Conservation (phyloP, 92 coral and sea anemone species). For the Virgularia gustaviana region DNA sequence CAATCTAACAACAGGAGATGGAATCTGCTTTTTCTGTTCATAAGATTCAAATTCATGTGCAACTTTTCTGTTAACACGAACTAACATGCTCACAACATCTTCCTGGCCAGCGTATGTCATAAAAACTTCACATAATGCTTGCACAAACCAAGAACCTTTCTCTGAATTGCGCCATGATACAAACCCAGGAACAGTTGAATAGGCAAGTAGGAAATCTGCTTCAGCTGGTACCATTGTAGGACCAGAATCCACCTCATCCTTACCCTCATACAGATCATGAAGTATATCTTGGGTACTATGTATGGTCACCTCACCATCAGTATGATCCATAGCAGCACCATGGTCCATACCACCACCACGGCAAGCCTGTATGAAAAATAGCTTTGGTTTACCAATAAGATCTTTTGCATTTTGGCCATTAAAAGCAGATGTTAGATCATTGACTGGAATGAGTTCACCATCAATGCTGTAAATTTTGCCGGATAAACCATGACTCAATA, state of each 20-base stretch:
- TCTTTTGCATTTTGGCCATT: constrained; percentile 81
- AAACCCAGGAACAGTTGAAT: constrained; percentile 93
- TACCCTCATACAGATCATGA: constrained; percentile 55
- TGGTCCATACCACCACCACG: constrained; percentile 88
- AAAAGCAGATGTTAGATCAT: constrained; percentile 71
- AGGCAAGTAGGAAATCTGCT: constrained; percentile 85
- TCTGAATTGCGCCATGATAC: constrained; percentile 94
- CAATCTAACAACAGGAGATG: constrained; percentile 86
- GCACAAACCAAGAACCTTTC: constrained; percentile 97
- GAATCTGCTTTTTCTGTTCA: constrained; percentile 85
- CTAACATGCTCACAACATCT: constrained; percentile 87
- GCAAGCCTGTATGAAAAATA: constrained; percentile 93
- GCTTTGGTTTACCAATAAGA: constrained; percentile 87
- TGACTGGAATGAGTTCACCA: constrained; percentile 72
- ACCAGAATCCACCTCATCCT: constrained; percentile 64
- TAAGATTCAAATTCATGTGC: constrained; percentile 86
- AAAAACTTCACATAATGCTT: constrained; percentile 83
- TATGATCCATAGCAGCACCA: constrained; percentile 57
- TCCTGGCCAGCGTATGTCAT: constrained; percentile 63
- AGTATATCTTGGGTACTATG: constrained; percentile 52
- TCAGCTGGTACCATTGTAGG: constrained; percentile 77
- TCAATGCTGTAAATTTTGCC: constrained; percentile 81
- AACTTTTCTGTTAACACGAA: constrained; percentile 82
- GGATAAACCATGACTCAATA: constrained; percentile 90
- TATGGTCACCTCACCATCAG: constrained; percentile 44